These are phyloP conservation scores for Seriola dumerili DNA, from an alignment of 2,113 vertebrate species.

Conservation along the genomic window DNA sequence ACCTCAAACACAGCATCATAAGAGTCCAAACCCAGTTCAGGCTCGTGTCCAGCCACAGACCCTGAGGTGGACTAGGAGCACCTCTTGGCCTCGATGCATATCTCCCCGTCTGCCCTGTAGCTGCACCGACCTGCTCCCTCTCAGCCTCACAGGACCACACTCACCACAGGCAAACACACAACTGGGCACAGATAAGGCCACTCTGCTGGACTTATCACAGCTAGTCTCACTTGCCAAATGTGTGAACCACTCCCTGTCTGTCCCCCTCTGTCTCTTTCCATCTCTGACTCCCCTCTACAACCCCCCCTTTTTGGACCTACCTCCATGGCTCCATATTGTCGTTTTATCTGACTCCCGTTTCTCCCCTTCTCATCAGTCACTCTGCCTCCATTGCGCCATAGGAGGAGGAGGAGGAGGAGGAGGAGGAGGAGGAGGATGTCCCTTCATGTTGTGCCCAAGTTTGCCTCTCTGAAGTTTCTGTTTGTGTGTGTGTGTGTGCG, in stretches of 20 bases:
- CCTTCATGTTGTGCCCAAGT: constrained; percentile 78
- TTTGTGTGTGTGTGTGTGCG: constrained; percentile 24
- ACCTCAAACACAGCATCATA: constrained; percentile 77
- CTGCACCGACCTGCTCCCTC: constrained; percentile 67
- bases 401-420: constrained; percentile 40
- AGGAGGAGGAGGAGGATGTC: constrained; percentile 49
- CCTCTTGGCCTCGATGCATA: constrained; percentile 66
- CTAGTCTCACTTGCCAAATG: constrained; percentile 54
- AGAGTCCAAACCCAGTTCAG: constrained; percentile 65
- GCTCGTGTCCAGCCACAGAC: constrained; percentile 26
- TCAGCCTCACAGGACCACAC: constrained; percentile 75
- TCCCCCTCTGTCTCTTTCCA: constrained; percentile 36
- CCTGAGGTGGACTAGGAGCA: constrained; percentile 51
- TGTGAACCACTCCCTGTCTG: constrained; percentile 60
- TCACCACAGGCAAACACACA: constrained; percentile 74
- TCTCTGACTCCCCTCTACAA: constrained; percentile 37
- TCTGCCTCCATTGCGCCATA: constrained; percentile 58
- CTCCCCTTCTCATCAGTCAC: constrained; percentile 69
- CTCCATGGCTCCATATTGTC: constrained; percentile 61
- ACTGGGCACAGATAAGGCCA: constrained; percentile 57
- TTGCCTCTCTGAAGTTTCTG: constrained; percentile 71
- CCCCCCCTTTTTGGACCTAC: constrained; percentile 48
- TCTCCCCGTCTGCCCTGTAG: constrained; percentile 67
- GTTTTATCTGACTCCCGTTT: constrained; percentile 77
- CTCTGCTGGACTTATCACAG: constrained; percentile 66